phyloP scores from a whole-genome alignment of 2,888 invertebrate species.

The Diabrotica balteata region DNA sequence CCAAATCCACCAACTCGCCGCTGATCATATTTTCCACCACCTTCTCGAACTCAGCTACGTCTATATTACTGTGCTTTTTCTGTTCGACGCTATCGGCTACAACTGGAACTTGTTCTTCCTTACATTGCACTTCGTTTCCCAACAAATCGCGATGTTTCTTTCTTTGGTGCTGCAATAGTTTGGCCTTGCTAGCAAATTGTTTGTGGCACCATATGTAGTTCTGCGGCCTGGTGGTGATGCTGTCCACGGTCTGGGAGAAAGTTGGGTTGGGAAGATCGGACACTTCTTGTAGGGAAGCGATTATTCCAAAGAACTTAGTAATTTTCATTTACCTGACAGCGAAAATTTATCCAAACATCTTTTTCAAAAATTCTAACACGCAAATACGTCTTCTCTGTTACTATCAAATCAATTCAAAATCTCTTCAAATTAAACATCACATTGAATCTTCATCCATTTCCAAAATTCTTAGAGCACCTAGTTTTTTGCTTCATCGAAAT shows the following conservation, averaged over 20 bases:
- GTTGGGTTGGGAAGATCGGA: slow-evolving; percentile 68
- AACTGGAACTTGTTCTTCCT: too few relatives aligned
- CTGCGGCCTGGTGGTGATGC: slow-evolving; percentile 74
- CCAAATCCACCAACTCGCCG: slow-evolving; percentile 33
- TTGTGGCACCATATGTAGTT: slow-evolving; percentile 83
- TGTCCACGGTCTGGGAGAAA: slow-evolving; percentile 75
- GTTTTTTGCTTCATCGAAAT: too few relatives aligned
- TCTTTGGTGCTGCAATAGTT: slow-evolving; percentile 73
- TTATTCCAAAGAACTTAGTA: too few relatives aligned
- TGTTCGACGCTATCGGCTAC: not conserved
- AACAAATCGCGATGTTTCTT: slow-evolving; percentile 66
- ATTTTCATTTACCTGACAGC: too few relatives aligned
- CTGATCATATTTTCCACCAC: slow-evolving; percentile 36
- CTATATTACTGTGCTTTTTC: slow-evolving; percentile 15
- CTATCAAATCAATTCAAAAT: too few relatives aligned
- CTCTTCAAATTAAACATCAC: too few relatives aligned
- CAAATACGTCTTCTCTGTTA: too few relatives aligned
- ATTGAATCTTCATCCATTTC: too few relatives aligned
- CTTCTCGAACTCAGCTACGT: slow-evolving; percentile 30
- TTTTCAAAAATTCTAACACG: too few relatives aligned
- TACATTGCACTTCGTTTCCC: too few relatives aligned
- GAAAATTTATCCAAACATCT: too few relatives aligned
- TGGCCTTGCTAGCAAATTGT: slow-evolving; percentile 84
- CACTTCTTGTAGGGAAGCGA: slow-evolving; percentile 43
- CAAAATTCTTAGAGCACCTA: too few relatives aligned